phyloP scores from a whole-genome alignment of 2,888 invertebrate genomes.

The Melanostoma mellinum region DNA sequence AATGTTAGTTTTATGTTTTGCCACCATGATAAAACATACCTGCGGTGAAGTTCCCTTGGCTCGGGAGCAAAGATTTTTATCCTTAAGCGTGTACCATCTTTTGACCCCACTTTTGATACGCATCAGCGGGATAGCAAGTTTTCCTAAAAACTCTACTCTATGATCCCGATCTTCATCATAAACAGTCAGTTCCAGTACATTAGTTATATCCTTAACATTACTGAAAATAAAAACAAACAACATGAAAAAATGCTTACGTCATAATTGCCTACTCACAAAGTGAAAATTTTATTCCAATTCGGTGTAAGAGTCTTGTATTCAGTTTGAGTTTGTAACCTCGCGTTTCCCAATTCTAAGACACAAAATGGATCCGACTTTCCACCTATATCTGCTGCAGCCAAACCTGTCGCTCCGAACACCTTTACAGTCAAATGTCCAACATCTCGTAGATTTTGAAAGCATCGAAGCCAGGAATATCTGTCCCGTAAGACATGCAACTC shows the following conservation, averaged over 20 bases:
- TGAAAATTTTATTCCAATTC: constrained; percentile 99
- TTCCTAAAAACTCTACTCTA: constrained; percentile 98
- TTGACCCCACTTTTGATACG: constrained; percentile 94
- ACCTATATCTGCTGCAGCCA: constrained; percentile 97
- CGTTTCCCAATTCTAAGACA: constrained; percentile 96
- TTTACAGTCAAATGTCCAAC: constrained; percentile 97
- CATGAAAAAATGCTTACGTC: not conserved
- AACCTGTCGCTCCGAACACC: constrained; percentile 92
- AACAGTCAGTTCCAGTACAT: constrained; percentile 96
- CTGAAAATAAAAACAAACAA: constrained; percentile 80
- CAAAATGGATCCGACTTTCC: constrained; percentile 99
- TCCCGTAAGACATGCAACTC: constrained; percentile 86
- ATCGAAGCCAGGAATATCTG: constrained; percentile 84
- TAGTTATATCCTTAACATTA: constrained; percentile 97
- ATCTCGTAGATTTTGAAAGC: constrained; percentile 90
- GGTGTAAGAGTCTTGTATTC: constrained; percentile 98
- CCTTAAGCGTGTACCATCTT: constrained; percentile 97
- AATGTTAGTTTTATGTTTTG: too few relatives aligned
- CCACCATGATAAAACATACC: constrained; percentile 73
- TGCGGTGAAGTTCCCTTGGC: constrained; percentile 97
- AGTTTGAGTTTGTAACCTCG: constrained; percentile 97
- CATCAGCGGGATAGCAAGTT: constrained; percentile 93
- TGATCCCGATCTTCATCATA: constrained; percentile 99
- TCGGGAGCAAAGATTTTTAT: constrained; percentile 93
- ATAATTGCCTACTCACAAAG: constrained; percentile 89